Base-by-base conservation (phyloP, 1,140 invertebrate species). In the Pollicipes pollicipes region DNA sequence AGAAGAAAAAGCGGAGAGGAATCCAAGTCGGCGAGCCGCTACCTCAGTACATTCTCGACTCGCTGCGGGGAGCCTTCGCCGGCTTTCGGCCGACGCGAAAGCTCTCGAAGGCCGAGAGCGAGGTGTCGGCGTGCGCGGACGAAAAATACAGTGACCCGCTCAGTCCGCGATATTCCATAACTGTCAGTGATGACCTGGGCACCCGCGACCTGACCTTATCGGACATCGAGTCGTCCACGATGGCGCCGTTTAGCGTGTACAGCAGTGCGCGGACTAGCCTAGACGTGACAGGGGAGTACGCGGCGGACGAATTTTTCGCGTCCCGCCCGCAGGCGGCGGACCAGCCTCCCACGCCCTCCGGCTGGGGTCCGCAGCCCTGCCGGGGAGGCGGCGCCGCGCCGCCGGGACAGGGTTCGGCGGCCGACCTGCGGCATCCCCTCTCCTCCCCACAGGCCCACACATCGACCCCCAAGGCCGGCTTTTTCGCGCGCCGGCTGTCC, bases 21-120 rank as follows among this genome's bases (percentile, higher is more conserved):
- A 74, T 76, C 32, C 75, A 76, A 70, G 75, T 76, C 30, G 75
- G 75, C 13, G 75, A 76, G 30, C 74, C 75, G 3, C 68, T 75
- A 64, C 75, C 75, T 37, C 75, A 75, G 63, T 76, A 74, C 70
- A 76, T 74, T 66, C 68, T 76, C 24, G 29, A 73, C 70, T 28
- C 71, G 72, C 17, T 70, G 29, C n/a, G 35, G 8, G n/a, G 30
- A 1, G 68, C 35, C 3, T 30, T 37, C 2, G 21, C 6, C 29
- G 37, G 30, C 30, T 63, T 66, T 17, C 32, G n/a, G n/a, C 69
- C 64, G 28, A 66, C 17, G 27, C n/a, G 70, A 6, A 73, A 66
- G 24, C 28, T 73, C 1, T 66, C 63, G 3, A 63, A 73, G 31
- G 45, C 72, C n/a, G 69, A 45, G 26, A 64, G 72, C 27, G 67